Base-by-base conservation (phyloP, 2,797 vertebrate genomes). In the Adelosebastes latens region DNA sequence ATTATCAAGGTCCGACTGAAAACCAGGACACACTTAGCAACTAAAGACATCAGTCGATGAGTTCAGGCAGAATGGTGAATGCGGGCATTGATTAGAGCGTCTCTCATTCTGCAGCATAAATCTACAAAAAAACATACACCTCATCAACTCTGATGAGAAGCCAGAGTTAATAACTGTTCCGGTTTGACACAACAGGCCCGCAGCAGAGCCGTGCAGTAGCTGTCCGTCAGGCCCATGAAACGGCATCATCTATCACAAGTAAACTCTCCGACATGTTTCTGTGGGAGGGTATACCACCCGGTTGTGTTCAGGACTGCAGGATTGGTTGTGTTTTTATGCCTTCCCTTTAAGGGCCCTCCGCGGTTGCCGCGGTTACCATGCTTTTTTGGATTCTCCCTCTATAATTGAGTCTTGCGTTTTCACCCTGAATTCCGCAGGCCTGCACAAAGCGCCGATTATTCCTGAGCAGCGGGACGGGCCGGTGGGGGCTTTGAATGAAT, bases 391-490 rank as follows among this genome's bases (percentile, higher is more conserved):
- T 84, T 87, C 86, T 79, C 90, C 92, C 94, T 93, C 93, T 95
- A 92, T 95, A 89, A 93, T 91, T 89, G 89, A 92, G 88, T 90
- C 89, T 87, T 92, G 81, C 79, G 82, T 93, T 92, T 88, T 91
- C 85, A 82, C 83, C 79, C 86, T 81, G 90, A 91, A 95, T 95
- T 96, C 93, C 93, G 86, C 94, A 89, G 82, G 74, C 90, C 87
- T 66, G 76, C 80, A 96, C 96, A 97, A 96, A 97, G 95, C 93
- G 53, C 58, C 91, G 90, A 95, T 97, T 96, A 96, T 96, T 95
- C 92, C 88, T 52, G 79, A 88, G 93, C 94, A 91, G 56, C 49
- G 75, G 71, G 71, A 68, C 59, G 24, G 52, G 55, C 10, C 24
- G 31, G 72, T 56, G 52, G 81, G 80, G 58, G 34, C 39, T 77